Conservation (phyloP, 2,113 vertebrate species). For the Pimephales promelas region DNA sequence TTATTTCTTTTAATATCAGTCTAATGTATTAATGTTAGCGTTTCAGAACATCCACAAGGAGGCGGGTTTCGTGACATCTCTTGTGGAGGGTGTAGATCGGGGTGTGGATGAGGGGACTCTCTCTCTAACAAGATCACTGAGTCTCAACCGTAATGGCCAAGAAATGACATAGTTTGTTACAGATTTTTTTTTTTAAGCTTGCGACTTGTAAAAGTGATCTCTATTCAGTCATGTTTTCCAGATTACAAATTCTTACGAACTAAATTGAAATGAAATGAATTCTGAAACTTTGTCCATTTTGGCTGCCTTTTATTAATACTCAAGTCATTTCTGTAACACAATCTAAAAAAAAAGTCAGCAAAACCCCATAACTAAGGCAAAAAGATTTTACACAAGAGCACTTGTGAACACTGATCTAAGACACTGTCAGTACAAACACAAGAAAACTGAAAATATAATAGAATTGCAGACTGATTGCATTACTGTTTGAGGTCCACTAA, state of each 20-base stretch:
- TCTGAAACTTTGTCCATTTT: not conserved
- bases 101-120: too few species aligned
- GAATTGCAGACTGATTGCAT: not conserved
- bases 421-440: not conserved
- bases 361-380: not conserved
- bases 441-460: not conserved
- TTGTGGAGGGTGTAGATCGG: too few species aligned
- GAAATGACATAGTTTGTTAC: not conserved
- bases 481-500: not conserved
- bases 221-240: not conserved
- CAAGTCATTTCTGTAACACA: not conserved
- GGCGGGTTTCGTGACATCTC: too few species aligned
- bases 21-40: too few species aligned
- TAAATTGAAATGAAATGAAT: not conserved
- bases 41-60: too few species aligned
- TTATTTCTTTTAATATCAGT: too few species aligned
- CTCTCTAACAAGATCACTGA: too few species aligned
- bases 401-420: constrained; percentile 7
- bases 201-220: too few species aligned
- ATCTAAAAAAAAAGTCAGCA: constrained; percentile 14
- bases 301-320: constrained; percentile 35
- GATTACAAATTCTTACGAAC: not conserved
- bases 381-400: not conserved
- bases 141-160: too few species aligned
- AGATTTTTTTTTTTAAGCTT: too few species aligned